Conservation (phyloP, 2,888 invertebrate genomes). For the Gastrophysa polygoni region DNA sequence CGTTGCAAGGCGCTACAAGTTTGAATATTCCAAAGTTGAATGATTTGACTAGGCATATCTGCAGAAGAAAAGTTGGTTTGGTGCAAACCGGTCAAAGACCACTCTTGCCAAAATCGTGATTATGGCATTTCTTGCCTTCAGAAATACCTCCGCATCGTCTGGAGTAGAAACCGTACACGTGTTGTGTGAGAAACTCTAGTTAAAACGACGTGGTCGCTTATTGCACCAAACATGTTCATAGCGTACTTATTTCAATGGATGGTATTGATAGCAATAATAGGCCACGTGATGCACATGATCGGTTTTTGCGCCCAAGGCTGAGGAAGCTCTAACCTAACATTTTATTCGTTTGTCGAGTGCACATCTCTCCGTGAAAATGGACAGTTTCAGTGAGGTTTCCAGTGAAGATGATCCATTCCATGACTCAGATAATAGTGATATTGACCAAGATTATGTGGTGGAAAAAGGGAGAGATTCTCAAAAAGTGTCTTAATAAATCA, state of each 20-base stretch:
- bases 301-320: slow-evolving; percentile 14
- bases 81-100: slow-evolving; percentile 5
- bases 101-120: slow-evolving; percentile 1
- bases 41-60: no score
- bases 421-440: slow-evolving; percentile 20
- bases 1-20: no score
- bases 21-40: no score
- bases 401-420: slow-evolving; percentile 18
- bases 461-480: not conserved
- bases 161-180: slow-evolving; percentile 12
- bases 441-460: slow-evolving; percentile 19
- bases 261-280: not conserved
- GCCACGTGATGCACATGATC: not conserved
- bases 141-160: slow-evolving; percentile 6
- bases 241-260: slow-evolving; percentile 3
- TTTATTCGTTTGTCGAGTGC: slow-evolving; percentile 10
- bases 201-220: slow-evolving; percentile 10
- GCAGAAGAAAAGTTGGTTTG: no score
- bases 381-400: slow-evolving; percentile 12
- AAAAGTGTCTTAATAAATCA: slow-evolving; percentile 16
- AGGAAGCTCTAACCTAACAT: slow-evolving; percentile 4
- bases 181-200: slow-evolving; percentile 4
- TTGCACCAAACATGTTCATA: slow-evolving; percentile 1
- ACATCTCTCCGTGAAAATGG: slow-evolving; percentile 18
- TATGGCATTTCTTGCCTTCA: slow-evolving; percentile 14